Evolutionary conservation across 2,113 vertebrate species (phyloP), one percentile per base, ranked within the genome.

Genomic region (Paralichthys olivaceus): DNA sequence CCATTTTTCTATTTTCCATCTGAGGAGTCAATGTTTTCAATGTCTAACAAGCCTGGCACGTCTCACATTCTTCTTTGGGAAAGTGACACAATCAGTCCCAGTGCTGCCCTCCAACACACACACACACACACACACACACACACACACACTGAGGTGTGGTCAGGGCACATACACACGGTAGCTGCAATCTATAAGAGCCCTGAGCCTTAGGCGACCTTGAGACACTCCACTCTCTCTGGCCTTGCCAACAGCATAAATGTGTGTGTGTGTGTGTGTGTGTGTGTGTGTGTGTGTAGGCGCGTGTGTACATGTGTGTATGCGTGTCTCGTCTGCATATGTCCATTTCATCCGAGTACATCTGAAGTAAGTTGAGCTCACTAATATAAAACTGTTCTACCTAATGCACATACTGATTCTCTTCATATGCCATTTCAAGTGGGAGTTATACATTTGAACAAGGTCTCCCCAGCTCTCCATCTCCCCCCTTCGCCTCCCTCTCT

Each of bases 11-110:
- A 79, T 53, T 53, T 53, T n/a, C 6, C 20, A 53, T 53, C 49
- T n/a, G 87, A 78, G 83, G 84, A 93, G 94, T 96, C 94, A 88
- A 93, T 95, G 90, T 86, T 86, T 91, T 95, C n/a, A 93, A 96
- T 96, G 94, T 94, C 95, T 96, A 94, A 92, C 92, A 93, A 94
- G 94, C 90, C 91, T 73, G 89, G 94, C 92, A 93, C 91, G 89
- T 91, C 92, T 93, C 93, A 90, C 91, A 82, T 93, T 94, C 88
- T 86, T 79, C 66, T 90, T 90, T 90, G 92, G 92, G 93, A 85
- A 93, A 90, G 94, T 93, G 94, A 94, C 92, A 92, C 88, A 92
- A 93, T 94, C 92, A 64, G 89, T 94, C 93, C 94, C 91, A 80
- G 75, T 86, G 91, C 86, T 90, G 93, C 91, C 94, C 84, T 74